Evolutionary conservation across 2,113 vertebrate species (phyloP), one percentile per base, ranked within the genome.

Genomic region (Murina feae): DNA sequence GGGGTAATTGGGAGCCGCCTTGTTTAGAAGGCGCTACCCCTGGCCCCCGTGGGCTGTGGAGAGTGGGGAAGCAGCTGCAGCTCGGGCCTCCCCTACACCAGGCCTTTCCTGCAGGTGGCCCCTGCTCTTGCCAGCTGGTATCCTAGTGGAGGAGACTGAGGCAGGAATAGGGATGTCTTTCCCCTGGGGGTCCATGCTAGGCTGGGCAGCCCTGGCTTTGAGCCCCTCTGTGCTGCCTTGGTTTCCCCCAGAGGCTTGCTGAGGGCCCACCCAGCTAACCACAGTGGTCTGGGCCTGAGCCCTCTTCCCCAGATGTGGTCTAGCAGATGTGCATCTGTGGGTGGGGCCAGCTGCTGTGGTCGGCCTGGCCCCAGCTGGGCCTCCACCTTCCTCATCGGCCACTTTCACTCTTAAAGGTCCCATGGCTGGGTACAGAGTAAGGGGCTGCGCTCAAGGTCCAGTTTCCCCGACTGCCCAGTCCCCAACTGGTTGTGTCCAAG

Each of bases 241-340:
- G 37, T 91, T 95, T 72, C 74, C 65, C 65, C 95, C 69, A 23
- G 80, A 85, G 12, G n/a, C 37, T 28, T 37, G 71, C 37, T 11
- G 30, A 32, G 32, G 65, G 2, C 47, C 44, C 11, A n/a, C 21
- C 55, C 30, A 0, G 6, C 78, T 4, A 28, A 23, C 37, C n/a
- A 23, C 0, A 18, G 88, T 42, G 35, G 2, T 42, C 75, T 51
- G 30, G 53, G 13, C 32, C 55, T 14, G 25, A 58, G 51, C 18
- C 11, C 18, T 7, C 20, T 9, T 30, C 30, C 49, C n/a, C 63
- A 1, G 3, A 37, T n/a, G 25, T 35, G 35, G 39, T 74, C 28
- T 1, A 14, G 11, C 72, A 23, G 12, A 37, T 75, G 76, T 20
- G 10, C 5, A 0, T 78, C 58, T 23, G 13, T 14, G 55, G 74